phyloP scores from a whole-genome alignment of 2,113 vertebrate species.

The Scomber colias region DNA sequence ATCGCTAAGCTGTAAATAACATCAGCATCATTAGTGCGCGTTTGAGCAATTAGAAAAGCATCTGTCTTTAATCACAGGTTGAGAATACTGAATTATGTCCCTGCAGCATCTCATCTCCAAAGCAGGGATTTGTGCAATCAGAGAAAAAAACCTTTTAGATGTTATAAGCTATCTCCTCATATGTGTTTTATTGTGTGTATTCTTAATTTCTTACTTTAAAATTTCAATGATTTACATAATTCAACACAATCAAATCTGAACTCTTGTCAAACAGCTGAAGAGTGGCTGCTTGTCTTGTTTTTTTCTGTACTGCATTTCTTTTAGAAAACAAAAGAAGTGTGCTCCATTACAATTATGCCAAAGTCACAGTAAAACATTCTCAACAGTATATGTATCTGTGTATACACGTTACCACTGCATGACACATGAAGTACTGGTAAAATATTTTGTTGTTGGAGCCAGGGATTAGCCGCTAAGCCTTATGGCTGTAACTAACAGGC shows the following conservation, averaged over 20 bases:
- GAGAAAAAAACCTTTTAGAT: no score
- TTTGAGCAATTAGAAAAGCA: constrained; percentile 63
- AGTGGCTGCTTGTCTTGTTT: neutral
- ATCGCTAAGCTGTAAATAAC: constrained; percentile 65
- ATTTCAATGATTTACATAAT: neutral
- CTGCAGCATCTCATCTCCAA: constrained; percentile 3
- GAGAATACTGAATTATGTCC: constrained; percentile 18
- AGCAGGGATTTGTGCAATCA: neutral
- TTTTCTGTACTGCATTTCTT: neutral
- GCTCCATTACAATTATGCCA: no score
- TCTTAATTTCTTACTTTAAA: neutral
- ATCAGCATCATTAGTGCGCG: constrained; percentile 55
- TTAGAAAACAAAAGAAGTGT: neutral
- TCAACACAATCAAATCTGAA: neutral
- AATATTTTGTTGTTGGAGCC: no score
- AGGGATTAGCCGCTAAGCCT: no score
- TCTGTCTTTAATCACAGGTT: constrained; percentile 59
- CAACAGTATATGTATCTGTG: no score
- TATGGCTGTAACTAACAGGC: no score
- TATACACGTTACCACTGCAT: no score
- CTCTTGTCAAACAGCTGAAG: neutral
- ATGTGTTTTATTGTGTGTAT: neutral
- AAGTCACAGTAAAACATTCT: no score
- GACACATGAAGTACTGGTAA: no score
- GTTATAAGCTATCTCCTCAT: neutral